Conservation (phyloP, 2,797 vertebrate species). For the Bothrops alternatus region DNA sequence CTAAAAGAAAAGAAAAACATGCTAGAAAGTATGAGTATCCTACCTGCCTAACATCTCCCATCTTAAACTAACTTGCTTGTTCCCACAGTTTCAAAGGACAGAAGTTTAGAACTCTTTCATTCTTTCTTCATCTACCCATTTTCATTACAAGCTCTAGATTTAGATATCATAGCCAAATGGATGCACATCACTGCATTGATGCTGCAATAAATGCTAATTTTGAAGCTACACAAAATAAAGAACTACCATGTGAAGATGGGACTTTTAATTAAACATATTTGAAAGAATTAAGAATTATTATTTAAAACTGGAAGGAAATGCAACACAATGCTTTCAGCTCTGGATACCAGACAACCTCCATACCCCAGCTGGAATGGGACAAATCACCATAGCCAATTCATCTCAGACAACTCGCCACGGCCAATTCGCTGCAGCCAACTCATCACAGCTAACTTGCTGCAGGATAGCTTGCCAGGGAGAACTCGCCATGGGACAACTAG, state of each 20-base stretch:
- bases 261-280: constrained; percentile 67
- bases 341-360: constrained; percentile 31
- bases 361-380: too few relatives aligned
- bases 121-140: constrained; percentile 45
- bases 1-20: neutral
- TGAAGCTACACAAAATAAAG: constrained; percentile 55
- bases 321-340: constrained; percentile 57
- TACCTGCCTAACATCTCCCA: neutral
- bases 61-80: constrained; percentile 24
- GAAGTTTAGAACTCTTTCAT: constrained; percentile 56
- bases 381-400: too few relatives aligned
- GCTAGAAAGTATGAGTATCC: neutral
- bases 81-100: constrained; percentile 47
- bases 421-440: too few relatives aligned
- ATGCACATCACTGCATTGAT: constrained; percentile 58
- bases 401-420: too few relatives aligned
- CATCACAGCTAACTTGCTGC: too few relatives aligned
- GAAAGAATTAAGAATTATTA: constrained; percentile 65
- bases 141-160: constrained; percentile 33
- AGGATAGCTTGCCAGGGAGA: too few relatives aligned
- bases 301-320: constrained; percentile 55
- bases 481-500: too few relatives aligned
- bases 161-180: constrained; percentile 50
- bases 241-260: constrained; percentile 61
- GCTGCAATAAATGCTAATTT: constrained; percentile 58